Evolutionary conservation across 2,113 vertebrate species (phyloP), one percentile per base, ranked within the genome.

Genomic region (Sylvia atricapilla): DNA sequence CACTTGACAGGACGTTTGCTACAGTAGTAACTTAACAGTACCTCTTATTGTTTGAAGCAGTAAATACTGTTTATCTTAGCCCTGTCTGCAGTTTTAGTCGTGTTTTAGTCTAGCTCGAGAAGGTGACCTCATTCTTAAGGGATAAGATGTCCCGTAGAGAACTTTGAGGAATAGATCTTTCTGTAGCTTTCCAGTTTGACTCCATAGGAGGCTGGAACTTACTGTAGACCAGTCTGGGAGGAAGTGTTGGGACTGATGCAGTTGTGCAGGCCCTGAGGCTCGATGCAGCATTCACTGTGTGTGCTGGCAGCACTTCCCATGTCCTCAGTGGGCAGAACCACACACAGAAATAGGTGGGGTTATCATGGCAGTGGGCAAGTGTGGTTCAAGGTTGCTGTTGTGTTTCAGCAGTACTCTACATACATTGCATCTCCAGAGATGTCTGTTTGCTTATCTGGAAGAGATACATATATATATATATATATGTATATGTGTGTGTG

Each of bases 311-410:
- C 23, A 3, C 7, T 62, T 39, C 12, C 43, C 1, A 0, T 46
- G 47, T 35, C 79, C 44, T 81, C n/a, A 13, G 30, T 4, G 43
- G 60, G 20, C 41, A 90, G 75, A 77, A 37, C 27, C 12, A 2
- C 0, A 0, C 23, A 1, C 19, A 52, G 67, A 53, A 44, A 27
- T 43, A 15, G 11, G 12, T n/a, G 56, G 19, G 5, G 7, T 75
- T 89, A 13, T 47, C 8, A 1, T 28, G 17, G 21, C 59, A 30
- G 19, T 64, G 72, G 68, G 39, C 30, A 37, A 6, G 1, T 1
- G 1, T 50, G 21, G 23, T 47, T 77, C 43, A 55, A 62, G 76
- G 24, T 41, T 82, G 31, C 58, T 67, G 27, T 33, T 49, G 46
- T 66, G 50, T 46, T 93, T 77, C 69, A 70, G 41, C 55, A 64